Evolutionary conservation across 2,797 vertebrate species (phyloP).

Genomic region (Sebastes cheni): DNA sequence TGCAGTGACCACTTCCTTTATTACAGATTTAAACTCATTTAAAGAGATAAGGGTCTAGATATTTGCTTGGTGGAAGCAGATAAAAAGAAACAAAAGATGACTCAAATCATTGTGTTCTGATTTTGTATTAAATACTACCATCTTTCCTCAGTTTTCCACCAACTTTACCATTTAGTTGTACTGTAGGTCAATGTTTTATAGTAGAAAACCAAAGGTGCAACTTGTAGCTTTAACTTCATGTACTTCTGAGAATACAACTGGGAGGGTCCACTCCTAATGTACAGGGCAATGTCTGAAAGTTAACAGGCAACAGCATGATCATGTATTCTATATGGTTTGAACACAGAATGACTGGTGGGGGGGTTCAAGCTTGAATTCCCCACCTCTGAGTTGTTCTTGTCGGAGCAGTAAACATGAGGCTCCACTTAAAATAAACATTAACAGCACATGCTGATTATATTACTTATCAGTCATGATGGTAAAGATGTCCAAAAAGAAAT

Average conservation of each 20-base stretch:
- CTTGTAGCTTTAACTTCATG: slow-evolving; percentile 7
- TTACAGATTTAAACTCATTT: too few relatives aligned
- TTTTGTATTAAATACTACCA: not conserved
- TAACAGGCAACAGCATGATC: slow-evolving; percentile 13
- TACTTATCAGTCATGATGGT: not conserved
- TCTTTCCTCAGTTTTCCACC: not conserved
- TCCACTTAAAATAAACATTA: slow-evolving; percentile 14
- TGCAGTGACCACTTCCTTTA: too few relatives aligned
- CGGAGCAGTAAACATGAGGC: slow-evolving; percentile 7
- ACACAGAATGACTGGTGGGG: not conserved
- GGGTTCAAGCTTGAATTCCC: not conserved
- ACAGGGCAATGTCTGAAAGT: slow-evolving; percentile 35
- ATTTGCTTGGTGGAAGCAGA: not conserved
- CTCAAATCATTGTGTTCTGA: not conserved
- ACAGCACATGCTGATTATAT: slow-evolving; percentile 2
- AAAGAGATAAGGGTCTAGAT: too few relatives aligned
- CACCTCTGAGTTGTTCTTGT: not conserved
- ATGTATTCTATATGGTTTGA: slow-evolving; percentile 13
- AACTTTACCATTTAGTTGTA: not conserved
- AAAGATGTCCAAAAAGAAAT: not conserved
- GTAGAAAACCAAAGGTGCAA: not conserved
- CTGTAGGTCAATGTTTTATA: not conserved
- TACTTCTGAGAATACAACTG: not conserved
- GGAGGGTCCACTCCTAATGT: not conserved
- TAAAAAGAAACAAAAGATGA: not conserved